A percentile compares a stretch with the other conserved stretches of the same genome.
Conservation (phyloP, 2,113 vertebrate species). For the Nycticryphes semicollaris region DNA sequence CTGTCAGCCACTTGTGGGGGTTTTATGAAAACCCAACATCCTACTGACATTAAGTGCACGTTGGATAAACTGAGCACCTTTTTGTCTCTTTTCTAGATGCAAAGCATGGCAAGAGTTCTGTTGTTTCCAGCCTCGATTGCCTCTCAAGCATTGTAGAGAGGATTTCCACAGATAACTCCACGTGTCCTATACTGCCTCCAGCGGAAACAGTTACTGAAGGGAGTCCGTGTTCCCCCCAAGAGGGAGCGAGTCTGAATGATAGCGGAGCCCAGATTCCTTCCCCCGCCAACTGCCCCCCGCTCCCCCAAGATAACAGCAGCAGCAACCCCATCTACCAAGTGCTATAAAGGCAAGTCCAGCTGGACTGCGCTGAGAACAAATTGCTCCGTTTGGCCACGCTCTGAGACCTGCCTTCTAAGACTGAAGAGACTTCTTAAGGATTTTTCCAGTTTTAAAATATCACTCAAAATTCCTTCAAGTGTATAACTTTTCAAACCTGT, state of each 20-base stretch:
- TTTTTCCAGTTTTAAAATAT: conserved; percentile 49
- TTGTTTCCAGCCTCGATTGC: conserved; percentile 94
- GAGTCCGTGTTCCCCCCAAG: conserved; percentile 73
- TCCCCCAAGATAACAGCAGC: conserved; percentile 73
- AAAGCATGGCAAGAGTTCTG: conserved; percentile 81
- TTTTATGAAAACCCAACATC: neutral
- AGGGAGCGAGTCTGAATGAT: conserved; percentile 67
- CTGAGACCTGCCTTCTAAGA: neutral
- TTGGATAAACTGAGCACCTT: neutral
- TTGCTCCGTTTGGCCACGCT: neutral
- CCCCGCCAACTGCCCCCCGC: conserved; percentile 68
- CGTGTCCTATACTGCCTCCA: conserved; percentile 73
- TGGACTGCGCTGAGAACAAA: neutral
- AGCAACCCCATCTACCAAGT: conserved; percentile 90
- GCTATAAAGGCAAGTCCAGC: conserved; percentile 76
- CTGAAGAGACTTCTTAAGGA: neutral
- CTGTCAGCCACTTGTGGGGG: neutral
- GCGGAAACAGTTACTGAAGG: conserved; percentile 72
- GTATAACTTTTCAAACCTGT: conserved; percentile 35
- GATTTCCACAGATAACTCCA: conserved; percentile 89
- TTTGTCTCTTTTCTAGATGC: conserved; percentile 67
- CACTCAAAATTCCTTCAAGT: conserved; percentile 60
- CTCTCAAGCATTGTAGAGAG: conserved; percentile 97
- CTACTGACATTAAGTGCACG: neutral
- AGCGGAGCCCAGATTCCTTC: conserved; percentile 62